These are phyloP conservation scores for Synergus umbraculus DNA, from an alignment of 2,888 invertebrate species.

Conservation along the genomic window DNA sequence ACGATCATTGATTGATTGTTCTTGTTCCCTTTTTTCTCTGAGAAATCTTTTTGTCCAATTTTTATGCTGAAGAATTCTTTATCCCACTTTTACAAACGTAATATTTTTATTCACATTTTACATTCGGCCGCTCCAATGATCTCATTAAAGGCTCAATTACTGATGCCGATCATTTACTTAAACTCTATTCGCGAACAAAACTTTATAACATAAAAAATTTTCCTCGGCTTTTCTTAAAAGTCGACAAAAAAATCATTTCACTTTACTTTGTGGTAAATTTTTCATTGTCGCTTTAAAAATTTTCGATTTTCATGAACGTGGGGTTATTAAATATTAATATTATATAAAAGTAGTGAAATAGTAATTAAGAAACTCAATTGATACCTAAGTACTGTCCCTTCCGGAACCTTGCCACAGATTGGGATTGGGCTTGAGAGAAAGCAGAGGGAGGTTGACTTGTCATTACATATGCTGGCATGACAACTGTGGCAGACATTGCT, in stretches of 20 bases:
- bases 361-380: background rate
- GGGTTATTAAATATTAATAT: slow-evolving; percentile 15
- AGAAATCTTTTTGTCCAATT: too few relatives aligned
- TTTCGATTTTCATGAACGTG: background rate
- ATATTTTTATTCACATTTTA: too few relatives aligned
- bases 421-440: slow-evolving; percentile 72
- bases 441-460: slow-evolving; percentile 78
- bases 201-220: too few relatives aligned
- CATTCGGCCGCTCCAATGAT: too few relatives aligned
- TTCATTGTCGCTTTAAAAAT: background rate
- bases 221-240: background rate
- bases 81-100: too few relatives aligned
- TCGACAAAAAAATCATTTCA: background rate
- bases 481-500: slow-evolving; percentile 75
- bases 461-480: slow-evolving; percentile 78
- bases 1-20: too few relatives aligned
- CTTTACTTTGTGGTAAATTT: background rate
- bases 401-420: slow-evolving; percentile 75
- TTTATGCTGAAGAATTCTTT: too few relatives aligned
- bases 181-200: too few relatives aligned
- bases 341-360: slow-evolving; percentile 6
- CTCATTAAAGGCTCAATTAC: background rate
- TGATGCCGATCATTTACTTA: background rate
- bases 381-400: slow-evolving; percentile 70
- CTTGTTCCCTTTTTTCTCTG: too few relatives aligned